Percentiles rank a stretch among this genome's conserved stretches.
Conservation (phyloP, 1,140 invertebrate species). For the Pectinophora gossypiella region DNA sequence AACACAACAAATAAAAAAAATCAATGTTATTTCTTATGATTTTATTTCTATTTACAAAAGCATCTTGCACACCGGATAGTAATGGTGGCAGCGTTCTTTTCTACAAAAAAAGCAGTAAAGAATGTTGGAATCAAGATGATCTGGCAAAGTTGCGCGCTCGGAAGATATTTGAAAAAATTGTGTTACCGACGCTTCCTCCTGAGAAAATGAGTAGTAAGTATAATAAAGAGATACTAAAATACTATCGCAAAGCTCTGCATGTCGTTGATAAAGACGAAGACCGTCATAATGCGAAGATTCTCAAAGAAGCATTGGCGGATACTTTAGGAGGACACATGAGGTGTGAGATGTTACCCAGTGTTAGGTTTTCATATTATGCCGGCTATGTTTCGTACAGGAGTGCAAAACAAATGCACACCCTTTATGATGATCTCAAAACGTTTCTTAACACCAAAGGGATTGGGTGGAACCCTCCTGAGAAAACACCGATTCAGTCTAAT, state of each 20-base stretch:
- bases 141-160: conserved; percentile 63
- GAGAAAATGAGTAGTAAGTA: conserved; percentile 60
- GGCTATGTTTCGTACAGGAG: conserved; percentile 76
- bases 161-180: conserved; percentile 60
- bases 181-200: conserved; percentile 45
- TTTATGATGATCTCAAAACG: conserved; percentile 74
- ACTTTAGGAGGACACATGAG: conserved; percentile 74
- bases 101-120: conserved; percentile 40
- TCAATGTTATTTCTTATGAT: conserved; percentile 48
- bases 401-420: conserved; percentile 72
- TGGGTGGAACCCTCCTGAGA: conserved; percentile 73
- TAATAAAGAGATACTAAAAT: conserved; percentile 65
- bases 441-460: conserved; percentile 76
- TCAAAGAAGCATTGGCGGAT: conserved; percentile 75
- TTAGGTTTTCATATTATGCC: conserved; percentile 77
- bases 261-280: conserved; percentile 56
- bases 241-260: conserved; percentile 73
- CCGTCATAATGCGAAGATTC: conserved; percentile 61
- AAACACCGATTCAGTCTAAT: conserved; percentile 38
- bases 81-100: conserved; percentile 61
- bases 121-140: conserved; percentile 70
- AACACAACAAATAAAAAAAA: no score
- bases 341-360: conserved; percentile 74
- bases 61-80: conserved; percentile 20
- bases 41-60: conserved; percentile 37